Conservation (phyloP, 1,140 invertebrate genomes). For the Alviniconcha marisindica region DNA sequence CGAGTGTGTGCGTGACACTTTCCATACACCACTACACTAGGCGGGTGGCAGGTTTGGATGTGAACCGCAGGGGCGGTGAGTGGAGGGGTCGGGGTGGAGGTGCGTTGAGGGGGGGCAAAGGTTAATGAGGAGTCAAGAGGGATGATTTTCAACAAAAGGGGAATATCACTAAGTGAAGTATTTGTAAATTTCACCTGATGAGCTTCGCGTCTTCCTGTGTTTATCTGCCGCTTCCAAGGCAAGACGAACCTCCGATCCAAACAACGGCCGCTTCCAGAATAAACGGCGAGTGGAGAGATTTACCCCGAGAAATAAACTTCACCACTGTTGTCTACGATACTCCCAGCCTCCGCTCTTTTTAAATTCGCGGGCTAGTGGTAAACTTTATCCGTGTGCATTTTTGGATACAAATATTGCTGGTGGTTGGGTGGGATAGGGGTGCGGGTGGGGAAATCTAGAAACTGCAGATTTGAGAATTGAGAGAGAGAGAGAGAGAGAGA, state of each 20-base stretch:
- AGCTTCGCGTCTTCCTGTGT: background rate
- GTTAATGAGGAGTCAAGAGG: background rate
- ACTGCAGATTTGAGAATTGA: too few species aligned
- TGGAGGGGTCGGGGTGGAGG: too few species aligned
- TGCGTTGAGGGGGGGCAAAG: too few species aligned
- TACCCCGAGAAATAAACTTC: constrained; percentile 22
- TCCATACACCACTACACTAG: background rate
- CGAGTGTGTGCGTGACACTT: background rate
- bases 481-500: too few species aligned
- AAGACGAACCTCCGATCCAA: background rate
- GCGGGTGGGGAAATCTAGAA: background rate
- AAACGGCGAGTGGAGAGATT: constrained; percentile 1
- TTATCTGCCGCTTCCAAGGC: background rate
- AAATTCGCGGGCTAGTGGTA: background rate
- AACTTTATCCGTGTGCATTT: constrained; percentile 11
- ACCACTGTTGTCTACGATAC: background rate
- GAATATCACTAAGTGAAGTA: background rate
- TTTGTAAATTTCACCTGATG: constrained; percentile 16
- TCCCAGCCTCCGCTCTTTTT: background rate
- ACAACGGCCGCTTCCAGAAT: background rate
- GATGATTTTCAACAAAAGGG: constrained; percentile 29
- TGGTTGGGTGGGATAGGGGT: background rate
- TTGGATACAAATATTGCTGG: constrained; percentile 18
- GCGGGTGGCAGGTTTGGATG: too few species aligned
- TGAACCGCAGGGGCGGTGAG: too few species aligned